These are phyloP conservation scores for Sinonovacula constricta DNA, from an alignment of 1,140 invertebrate species.

Conservation along the genomic window DNA sequence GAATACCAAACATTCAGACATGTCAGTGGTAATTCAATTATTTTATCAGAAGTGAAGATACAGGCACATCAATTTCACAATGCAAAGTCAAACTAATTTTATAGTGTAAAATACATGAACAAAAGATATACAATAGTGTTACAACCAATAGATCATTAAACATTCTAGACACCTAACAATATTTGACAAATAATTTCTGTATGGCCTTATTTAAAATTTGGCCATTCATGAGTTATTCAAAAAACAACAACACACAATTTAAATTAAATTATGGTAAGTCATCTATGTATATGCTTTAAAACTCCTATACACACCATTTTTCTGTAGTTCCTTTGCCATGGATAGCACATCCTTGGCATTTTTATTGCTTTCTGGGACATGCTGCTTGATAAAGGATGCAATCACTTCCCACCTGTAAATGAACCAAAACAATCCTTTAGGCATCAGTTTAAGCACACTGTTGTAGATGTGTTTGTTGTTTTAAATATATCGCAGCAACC, in stretches of 20 bases:
- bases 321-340: slow-evolving; percentile 97
- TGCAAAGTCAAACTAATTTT: too few species aligned
- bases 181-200: too few species aligned
- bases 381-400: slow-evolving; percentile 97
- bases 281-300: slow-evolving; percentile 2
- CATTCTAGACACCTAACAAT: neutral
- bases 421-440: too few species aligned
- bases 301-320: slow-evolving; percentile 82
- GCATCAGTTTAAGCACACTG: too few species aligned
- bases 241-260: neutral
- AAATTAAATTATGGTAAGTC: neutral
- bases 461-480: too few species aligned
- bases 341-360: slow-evolving; percentile 94
- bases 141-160: neutral
- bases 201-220: neutral
- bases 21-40: neutral
- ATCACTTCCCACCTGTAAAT: slow-evolving; percentile 92
- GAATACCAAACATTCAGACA: neutral
- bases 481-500: too few species aligned
- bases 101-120: too few species aligned
- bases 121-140: too few species aligned
- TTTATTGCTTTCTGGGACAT: slow-evolving; percentile 81
- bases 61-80: too few species aligned
- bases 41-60: neutral
- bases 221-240: too few species aligned